Conservation (phyloP, 2,888 invertebrate species). For the Mythimna albipuncta region DNA sequence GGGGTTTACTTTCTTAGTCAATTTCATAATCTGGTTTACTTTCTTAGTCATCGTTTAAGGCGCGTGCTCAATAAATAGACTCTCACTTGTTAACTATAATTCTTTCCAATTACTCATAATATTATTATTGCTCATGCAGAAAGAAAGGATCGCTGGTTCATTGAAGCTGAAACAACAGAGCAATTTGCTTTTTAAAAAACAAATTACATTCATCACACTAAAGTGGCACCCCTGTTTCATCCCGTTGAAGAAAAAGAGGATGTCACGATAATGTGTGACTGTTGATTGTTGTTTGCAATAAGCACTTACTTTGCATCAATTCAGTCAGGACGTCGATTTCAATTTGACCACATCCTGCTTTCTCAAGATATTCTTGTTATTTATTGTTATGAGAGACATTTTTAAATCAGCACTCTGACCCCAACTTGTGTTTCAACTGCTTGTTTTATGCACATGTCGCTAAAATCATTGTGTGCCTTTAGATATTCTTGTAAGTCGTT, state of each 20-base stretch:
- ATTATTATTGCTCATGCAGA: slow-evolving; percentile 3
- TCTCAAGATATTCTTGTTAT: slow-evolving; percentile 83
- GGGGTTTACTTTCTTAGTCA: not conserved
- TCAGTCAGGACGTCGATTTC: slow-evolving; percentile 86
- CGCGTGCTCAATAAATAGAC: not conserved
- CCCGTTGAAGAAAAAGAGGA: slow-evolving; percentile 80
- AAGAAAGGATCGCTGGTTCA: slow-evolving; percentile 12
- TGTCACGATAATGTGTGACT: slow-evolving; percentile 81
- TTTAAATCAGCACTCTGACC: slow-evolving; percentile 61
- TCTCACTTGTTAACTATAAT: not conserved
- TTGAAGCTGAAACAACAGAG: slow-evolving; percentile 9
- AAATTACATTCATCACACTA: slow-evolving; percentile 38
- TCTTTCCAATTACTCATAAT: not conserved
- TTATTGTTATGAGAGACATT: slow-evolving; percentile 69
- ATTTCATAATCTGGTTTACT: not conserved
- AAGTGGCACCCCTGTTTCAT: slow-evolving; percentile 70
- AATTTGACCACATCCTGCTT: slow-evolving; percentile 89
- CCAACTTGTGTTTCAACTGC: slow-evolving; percentile 41
- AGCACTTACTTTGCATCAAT: slow-evolving; percentile 86
- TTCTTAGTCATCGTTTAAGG: not conserved
- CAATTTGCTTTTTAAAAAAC: slow-evolving; percentile 31
- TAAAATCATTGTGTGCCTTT: slow-evolving; percentile 5
- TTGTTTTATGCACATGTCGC: slow-evolving; percentile 27
- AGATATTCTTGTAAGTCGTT: not conserved
- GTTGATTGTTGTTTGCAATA: slow-evolving; percentile 88